Conservation (phyloP, 1,140 invertebrate species). For the Vanessa atalanta region DNA sequence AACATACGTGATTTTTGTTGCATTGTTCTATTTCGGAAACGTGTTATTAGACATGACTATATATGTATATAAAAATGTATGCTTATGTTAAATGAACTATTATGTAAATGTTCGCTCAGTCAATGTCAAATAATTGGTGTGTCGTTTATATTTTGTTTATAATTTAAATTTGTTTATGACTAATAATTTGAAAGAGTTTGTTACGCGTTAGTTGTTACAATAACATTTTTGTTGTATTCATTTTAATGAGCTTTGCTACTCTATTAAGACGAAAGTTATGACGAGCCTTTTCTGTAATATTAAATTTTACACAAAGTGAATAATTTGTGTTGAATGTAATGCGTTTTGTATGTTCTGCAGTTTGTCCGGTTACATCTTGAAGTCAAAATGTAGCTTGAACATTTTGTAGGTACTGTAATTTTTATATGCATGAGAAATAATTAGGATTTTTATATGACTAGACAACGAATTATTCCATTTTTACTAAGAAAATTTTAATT, state of each 20-base stretch:
- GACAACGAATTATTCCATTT: too few species aligned
- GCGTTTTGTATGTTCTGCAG: too few species aligned
- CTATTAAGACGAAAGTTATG: neutral
- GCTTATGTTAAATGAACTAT: neutral
- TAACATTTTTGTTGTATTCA: slow-evolving; percentile 23
- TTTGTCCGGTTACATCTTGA: too few species aligned
- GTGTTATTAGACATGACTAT: neutral
- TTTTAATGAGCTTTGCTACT: slow-evolving; percentile 23
- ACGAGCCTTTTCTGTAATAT: neutral
- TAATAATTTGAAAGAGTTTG: neutral
- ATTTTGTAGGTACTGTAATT: too few species aligned
- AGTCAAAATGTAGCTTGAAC: too few species aligned
- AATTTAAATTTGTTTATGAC: too few species aligned
- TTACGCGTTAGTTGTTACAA: slow-evolving; percentile 1
- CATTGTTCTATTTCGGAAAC: slow-evolving; percentile 13
- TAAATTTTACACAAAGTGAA: neutral
- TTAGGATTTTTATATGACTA: too few species aligned
- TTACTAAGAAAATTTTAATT: too few species aligned
- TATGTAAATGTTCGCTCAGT: slow-evolving; percentile 20
- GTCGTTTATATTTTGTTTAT: too few species aligned
- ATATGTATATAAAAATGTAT: neutral
- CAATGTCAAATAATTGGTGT: neutral
- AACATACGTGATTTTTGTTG: slow-evolving; percentile 17
- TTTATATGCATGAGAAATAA: too few species aligned
- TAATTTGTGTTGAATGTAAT: neutral